Percentiles rank a stretch among this genome's conserved stretches.
phyloP scores from a whole-genome alignment of 2,113 vertebrate species.

The Erpornis zantholeuca region DNA sequence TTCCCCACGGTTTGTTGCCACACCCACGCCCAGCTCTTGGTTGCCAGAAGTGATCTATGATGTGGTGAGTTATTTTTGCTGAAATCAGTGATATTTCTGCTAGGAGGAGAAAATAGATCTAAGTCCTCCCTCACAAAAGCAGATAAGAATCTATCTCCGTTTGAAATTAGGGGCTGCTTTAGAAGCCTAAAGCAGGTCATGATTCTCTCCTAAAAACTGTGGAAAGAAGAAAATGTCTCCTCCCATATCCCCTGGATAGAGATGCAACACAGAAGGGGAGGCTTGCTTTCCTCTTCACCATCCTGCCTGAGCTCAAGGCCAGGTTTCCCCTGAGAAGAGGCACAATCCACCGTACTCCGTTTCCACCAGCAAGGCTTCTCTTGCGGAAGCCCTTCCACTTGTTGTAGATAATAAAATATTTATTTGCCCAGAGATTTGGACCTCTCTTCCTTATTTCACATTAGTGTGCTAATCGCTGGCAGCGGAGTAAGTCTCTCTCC shows the following conservation, averaged over 20 bases:
- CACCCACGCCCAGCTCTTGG: background rate
- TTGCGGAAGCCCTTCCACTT: slow-evolving; percentile 12
- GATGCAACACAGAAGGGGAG: background rate
- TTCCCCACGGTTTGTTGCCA: background rate
- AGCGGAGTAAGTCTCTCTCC: slow-evolving; percentile 2
- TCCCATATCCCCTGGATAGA: background rate
- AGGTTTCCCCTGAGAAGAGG: slow-evolving; percentile 3
- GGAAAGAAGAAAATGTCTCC: background rate
- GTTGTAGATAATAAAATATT: slow-evolving; percentile 60
- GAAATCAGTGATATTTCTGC: background rate
- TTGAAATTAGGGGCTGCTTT: background rate
- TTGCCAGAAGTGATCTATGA: background rate
- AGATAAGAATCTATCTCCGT: background rate
- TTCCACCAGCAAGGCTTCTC: background rate
- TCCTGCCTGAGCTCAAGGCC: slow-evolving; percentile 33
- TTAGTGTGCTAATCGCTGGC: slow-evolving; percentile 48
- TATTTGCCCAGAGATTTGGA: slow-evolving; percentile 48
- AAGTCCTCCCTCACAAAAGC: background rate
- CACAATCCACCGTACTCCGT: background rate
- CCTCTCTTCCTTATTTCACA: slow-evolving; percentile 50
- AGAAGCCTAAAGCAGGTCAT: slow-evolving; percentile 7
- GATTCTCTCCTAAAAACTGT: background rate
- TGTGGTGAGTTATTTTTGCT: background rate
- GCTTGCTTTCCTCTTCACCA: background rate
- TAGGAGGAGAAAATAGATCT: background rate